Evolutionary conservation across 2,888 invertebrate species (phyloP).

Genomic region (Eustalomyia histrio): DNA sequence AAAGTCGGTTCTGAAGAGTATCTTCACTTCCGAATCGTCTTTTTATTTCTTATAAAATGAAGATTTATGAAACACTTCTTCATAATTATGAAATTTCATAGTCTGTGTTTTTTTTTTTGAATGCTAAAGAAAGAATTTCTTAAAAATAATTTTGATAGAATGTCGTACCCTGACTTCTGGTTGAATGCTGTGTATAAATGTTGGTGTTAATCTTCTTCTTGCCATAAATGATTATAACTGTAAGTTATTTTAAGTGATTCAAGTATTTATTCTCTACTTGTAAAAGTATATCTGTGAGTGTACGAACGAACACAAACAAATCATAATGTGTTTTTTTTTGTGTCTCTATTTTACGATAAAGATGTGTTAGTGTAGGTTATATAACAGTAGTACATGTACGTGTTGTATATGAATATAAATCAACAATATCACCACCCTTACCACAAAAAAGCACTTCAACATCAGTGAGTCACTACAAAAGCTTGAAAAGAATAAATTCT

Average conservation of each 20-base stretch:
- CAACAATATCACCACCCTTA: conserved; percentile 22
- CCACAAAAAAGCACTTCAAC: conserved; percentile 22
- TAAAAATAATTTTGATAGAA: background rate
- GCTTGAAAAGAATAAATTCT: too few species aligned
- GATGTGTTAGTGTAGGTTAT: conserved; percentile 66
- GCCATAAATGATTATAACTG: conserved; percentile 41
- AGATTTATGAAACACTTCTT: too few species aligned
- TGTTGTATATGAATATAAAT: conserved; percentile 29
- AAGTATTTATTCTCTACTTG: conserved; percentile 15
- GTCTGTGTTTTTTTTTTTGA: too few species aligned
- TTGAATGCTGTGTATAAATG: conserved; percentile 6
- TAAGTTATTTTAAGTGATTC: conserved; percentile 43
- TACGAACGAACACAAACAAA: conserved; percentile 11
- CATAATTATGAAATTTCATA: too few species aligned
- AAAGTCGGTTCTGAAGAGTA: too few species aligned
- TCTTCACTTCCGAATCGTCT: too few species aligned
- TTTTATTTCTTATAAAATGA: too few species aligned
- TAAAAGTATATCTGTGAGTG: background rate
- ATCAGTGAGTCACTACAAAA: conserved; percentile 31
- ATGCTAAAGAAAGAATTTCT: background rate
- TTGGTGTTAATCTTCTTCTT: conserved; percentile 29
- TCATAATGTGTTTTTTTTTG: conserved; percentile 13
- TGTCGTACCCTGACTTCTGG: conserved; percentile 18
- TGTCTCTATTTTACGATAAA: background rate
- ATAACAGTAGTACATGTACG: background rate